phyloP scores from a whole-genome alignment of 2,797 vertebrate species.

The Lithobates pipiens region DNA sequence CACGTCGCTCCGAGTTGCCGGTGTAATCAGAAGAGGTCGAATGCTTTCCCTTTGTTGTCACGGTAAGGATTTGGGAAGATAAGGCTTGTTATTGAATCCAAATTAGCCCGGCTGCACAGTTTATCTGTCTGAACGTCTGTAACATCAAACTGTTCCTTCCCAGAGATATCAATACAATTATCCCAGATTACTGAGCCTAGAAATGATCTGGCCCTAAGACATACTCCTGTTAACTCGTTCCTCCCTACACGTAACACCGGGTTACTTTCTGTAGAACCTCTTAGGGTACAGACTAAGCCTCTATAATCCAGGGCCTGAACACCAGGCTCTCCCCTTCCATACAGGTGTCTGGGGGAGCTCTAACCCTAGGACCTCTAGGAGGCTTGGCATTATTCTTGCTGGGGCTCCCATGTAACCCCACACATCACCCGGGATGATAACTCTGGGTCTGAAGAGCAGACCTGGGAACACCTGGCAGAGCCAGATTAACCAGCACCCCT shows the following conservation, averaged over 20 bases:
- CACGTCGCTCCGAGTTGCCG: not conserved
- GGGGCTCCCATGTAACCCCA: too few species aligned
- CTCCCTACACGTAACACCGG: not conserved
- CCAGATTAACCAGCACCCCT: too few species aligned
- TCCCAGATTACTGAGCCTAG: not conserved
- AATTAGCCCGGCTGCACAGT: not conserved
- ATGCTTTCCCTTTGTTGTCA: slow-evolving; percentile 2
- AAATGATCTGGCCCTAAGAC: not conserved
- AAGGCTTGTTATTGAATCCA: not conserved
- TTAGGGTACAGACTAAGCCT: too few species aligned
- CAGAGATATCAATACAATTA: not conserved
- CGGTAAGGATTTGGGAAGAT: not conserved
- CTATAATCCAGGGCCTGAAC: too few species aligned
- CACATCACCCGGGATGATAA: too few species aligned
- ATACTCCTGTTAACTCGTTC: not conserved
- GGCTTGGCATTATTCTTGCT: too few species aligned
- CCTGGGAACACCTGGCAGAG: too few species aligned
- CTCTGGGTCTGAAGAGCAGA: too few species aligned
- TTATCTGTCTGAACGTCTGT: slow-evolving; percentile 4
- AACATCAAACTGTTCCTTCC: not conserved
- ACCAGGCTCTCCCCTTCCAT: too few species aligned
- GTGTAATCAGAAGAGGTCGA: slow-evolving; percentile 3
- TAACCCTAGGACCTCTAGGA: too few species aligned
- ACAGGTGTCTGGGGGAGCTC: too few species aligned
- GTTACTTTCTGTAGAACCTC: too few species aligned